Base-by-base conservation (phyloP, 2,888 invertebrate species). In the Xestia ashworthii region DNA sequence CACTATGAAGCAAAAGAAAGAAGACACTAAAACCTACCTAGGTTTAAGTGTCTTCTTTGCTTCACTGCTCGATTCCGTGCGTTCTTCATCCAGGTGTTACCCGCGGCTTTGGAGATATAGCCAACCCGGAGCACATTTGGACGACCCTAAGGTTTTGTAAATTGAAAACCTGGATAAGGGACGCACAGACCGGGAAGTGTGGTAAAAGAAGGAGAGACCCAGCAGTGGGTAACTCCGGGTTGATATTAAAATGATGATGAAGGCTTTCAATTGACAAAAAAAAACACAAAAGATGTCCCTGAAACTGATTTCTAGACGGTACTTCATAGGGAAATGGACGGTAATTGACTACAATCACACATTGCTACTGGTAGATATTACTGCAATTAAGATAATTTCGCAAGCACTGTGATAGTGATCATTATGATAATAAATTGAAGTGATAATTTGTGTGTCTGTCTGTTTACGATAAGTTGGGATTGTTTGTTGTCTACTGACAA, bases 371-470 rank as follows among this genome's bases (percentile, higher is more conserved):
- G 0, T 53, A 62, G 53, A 70, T 70, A 69, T 12, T 32, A 50
- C 44, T 38, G 69, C 38, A 78, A 78, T 85, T 74, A 74, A 64
- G 82, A 83, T 83, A 70, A 83, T 41, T 71, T 69, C 46, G 16
- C 71, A 55, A 9, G 11, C n/a, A 60, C 19, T 72, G 9, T 66
- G 78, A 78, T 83, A 74, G 58, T 60, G 64, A 44, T 32, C 53
- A 41, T 65, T 71, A 60, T 58, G 50, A 11, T 67, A n/a, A 46
- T 65, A 6, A 65, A 66, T 38, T 55, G 14, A 0, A 32, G 22
- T 38, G 68, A 46, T 22, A 19, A 55, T 32, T 50, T 83, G 74
- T 83, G 44, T 25, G 65, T 71, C 62, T 71, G 71, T 72, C 8
- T 4, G n/a, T 44, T 44, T 44, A 14, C n/a, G 44, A 41, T 65